These are phyloP conservation scores for Dione vanillae DNA, from an alignment of 2,888 invertebrate genomes.

Conservation along the genomic window DNA sequence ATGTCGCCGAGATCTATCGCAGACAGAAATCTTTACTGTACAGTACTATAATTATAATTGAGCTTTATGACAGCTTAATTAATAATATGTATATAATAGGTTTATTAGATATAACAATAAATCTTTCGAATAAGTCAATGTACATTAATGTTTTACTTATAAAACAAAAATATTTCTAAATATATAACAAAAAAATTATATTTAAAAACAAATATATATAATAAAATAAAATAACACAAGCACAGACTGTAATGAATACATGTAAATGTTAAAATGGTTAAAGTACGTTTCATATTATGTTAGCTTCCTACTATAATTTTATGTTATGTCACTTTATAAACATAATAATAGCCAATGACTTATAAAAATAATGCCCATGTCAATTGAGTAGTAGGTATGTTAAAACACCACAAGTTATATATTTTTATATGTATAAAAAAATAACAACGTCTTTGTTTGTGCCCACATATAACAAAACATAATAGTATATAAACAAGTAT, in stretches of 20 bases:
- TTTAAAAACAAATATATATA: too few relatives aligned
- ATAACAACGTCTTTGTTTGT: neutral
- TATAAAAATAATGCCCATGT: too few relatives aligned
- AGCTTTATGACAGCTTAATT: neutral
- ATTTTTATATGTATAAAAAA: neutral
- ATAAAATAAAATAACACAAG: neutral
- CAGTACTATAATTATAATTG: neutral
- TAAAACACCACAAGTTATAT: too few relatives aligned
- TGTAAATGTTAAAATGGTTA: constrained; percentile 1
- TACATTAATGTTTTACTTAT: neutral
- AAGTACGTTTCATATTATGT: neutral
- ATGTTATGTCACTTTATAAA: constrained; percentile 1
- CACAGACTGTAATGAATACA: neutral
- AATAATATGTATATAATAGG: neutral
- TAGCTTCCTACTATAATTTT: neutral
- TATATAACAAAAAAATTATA: too few relatives aligned
- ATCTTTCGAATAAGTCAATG: too few relatives aligned
- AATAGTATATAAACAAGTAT: too few relatives aligned
- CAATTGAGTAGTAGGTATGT: too few relatives aligned
- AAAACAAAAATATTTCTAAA: too few relatives aligned
- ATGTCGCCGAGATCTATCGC: constrained; percentile 54
- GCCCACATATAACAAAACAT: too few relatives aligned
- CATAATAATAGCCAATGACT: neutral
- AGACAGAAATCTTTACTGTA: constrained; percentile 46
- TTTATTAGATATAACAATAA: too few relatives aligned